Conservation (phyloP, 2,797 vertebrate species). For the Catostomus latipinnis region DNA sequence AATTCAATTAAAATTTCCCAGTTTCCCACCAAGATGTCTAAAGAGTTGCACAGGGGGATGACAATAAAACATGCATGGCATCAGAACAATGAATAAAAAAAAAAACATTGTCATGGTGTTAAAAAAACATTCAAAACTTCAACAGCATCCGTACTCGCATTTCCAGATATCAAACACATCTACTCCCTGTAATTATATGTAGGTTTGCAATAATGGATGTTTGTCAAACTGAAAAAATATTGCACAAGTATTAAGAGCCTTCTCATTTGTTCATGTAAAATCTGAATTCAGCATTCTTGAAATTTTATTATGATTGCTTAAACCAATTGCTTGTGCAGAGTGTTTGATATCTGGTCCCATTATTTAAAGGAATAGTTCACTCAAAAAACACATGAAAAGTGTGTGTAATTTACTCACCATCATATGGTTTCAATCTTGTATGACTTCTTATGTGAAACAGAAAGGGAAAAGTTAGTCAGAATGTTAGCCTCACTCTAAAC, state of each 20-base stretch:
- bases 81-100: background rate
- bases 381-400: too few relatives aligned
- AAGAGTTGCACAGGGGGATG: background rate
- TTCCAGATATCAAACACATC: constrained; percentile 51
- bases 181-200: background rate
- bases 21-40: constrained; percentile 46
- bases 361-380: too few relatives aligned
- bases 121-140: background rate
- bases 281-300: background rate
- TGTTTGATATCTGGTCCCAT: background rate
- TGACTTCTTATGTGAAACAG: background rate
- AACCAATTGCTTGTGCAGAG: background rate
- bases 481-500: too few relatives aligned
- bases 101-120: constrained; percentile 3
- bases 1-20: constrained; percentile 19
- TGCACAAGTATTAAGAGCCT: background rate
- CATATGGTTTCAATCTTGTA: too few relatives aligned
- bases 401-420: too few relatives aligned
- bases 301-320: background rate
- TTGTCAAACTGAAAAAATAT: background rate
- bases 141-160: constrained; percentile 23
- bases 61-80: constrained; percentile 13
- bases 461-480: too few relatives aligned
- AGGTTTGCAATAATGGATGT: background rate
- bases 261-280: background rate